Evolutionary conservation across 1,140 invertebrate genomes (phyloP).

Genomic region (Pseudoatta argentina): DNA sequence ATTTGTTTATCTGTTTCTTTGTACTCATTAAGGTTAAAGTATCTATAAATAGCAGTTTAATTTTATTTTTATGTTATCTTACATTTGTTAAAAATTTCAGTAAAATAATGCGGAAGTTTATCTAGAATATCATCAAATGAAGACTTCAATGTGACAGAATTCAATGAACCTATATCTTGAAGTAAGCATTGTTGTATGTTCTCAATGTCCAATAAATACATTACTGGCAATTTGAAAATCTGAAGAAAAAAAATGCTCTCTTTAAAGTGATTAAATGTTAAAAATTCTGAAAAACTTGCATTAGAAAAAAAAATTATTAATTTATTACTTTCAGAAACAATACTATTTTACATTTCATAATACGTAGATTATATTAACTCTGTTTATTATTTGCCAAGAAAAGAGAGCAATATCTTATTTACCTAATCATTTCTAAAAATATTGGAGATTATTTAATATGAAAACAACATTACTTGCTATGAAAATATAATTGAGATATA

Average conservation of each 20-base stretch:
- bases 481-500: too few relatives aligned
- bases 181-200: slow-evolving; percentile 89
- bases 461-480: too few relatives aligned
- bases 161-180: slow-evolving; percentile 91
- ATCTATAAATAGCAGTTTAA: too few relatives aligned
- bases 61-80: neutral
- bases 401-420: too few relatives aligned
- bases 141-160: slow-evolving; percentile 89
- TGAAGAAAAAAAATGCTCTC: neutral
- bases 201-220: slow-evolving; percentile 78
- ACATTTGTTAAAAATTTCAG: slow-evolving; percentile 92
- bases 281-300: neutral
- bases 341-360: too few relatives aligned
- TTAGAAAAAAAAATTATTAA: neutral
- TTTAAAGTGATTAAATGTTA: neutral
- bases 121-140: too few relatives aligned
- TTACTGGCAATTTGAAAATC: neutral
- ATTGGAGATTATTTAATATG: too few relatives aligned
- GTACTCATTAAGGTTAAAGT: too few relatives aligned
- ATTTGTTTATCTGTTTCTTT: neutral
- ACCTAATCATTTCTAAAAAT: too few relatives aligned
- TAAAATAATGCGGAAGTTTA: slow-evolving; percentile 81
- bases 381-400: too few relatives aligned
- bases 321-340: too few relatives aligned
- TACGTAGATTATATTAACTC: too few relatives aligned